Conservation (phyloP, 2,888 invertebrate genomes). For the Cactoblastis cactorum region DNA sequence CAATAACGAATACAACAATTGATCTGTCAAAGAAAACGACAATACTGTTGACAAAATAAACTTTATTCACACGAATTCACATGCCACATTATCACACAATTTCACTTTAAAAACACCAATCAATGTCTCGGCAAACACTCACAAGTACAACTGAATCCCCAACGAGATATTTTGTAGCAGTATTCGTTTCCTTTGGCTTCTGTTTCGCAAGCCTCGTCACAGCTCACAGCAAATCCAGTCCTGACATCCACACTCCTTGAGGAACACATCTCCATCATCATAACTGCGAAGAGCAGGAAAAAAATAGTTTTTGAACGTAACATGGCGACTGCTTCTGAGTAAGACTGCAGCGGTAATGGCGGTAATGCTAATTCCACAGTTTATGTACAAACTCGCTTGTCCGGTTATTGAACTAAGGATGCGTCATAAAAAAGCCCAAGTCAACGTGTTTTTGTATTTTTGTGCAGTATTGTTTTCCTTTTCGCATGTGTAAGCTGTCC, state of each 20-base stretch:
- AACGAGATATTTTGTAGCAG: not conserved
- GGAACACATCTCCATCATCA: not conserved
- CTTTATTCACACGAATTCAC: not conserved
- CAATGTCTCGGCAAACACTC: conserved; percentile 2
- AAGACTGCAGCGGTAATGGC: not conserved
- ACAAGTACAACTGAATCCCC: not conserved
- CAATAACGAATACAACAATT: no score
- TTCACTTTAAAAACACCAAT: not conserved
- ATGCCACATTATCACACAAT: not conserved
- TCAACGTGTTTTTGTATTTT: not conserved
- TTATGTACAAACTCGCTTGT: not conserved
- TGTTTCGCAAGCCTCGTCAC: not conserved
- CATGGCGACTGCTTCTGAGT: not conserved
- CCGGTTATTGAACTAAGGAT: conserved; percentile 3
- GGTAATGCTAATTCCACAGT: not conserved
- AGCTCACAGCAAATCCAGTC: conserved; percentile 2
- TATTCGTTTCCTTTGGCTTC: not conserved
- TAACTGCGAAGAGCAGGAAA: not conserved
- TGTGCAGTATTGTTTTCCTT: conserved; percentile 1
- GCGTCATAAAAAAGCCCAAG: not conserved
- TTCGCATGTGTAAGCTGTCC: not conserved
- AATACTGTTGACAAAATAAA: not conserved
- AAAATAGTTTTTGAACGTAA: not conserved
- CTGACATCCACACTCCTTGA: not conserved
- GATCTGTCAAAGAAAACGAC: not conserved